These are phyloP conservation scores for Coptodon rendalli DNA, from an alignment of 2,113 vertebrate genomes.

Conservation along the genomic window DNA sequence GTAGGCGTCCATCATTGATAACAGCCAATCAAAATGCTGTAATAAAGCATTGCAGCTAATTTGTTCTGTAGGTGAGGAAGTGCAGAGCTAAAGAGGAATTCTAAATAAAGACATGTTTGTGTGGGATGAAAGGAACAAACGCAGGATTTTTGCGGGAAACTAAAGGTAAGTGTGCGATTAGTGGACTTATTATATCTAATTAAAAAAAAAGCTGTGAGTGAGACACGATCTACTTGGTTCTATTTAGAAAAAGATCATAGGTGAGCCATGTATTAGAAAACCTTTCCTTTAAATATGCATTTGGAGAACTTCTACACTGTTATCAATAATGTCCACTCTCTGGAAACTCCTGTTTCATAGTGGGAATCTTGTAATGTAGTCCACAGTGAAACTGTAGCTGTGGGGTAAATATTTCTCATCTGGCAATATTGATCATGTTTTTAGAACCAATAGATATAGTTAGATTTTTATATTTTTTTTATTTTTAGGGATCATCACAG, in stretches of 20 bases:
- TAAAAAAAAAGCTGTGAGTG: neutral
- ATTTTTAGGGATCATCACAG: neutral
- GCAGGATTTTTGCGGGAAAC: neutral
- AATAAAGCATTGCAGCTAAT: rapidly evolving
- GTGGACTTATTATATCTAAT: neutral
- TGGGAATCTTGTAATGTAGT: neutral
- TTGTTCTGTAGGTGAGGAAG: neutral
- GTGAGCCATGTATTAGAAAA: neutral
- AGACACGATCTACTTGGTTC: rapidly evolving
- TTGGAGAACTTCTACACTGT: neutral
- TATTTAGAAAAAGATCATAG: neutral
- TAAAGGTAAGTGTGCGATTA: neutral
- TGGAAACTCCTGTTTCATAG: neutral
- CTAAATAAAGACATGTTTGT: rapidly evolving
- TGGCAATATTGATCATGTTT: neutral
- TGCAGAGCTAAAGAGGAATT: neutral
- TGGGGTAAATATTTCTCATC: too few relatives aligned
- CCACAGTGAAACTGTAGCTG: too few relatives aligned
- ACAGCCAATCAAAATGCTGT: neutral
- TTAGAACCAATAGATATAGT: rapidly evolving
- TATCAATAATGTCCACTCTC: neutral
- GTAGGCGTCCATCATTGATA: rapidly evolving
- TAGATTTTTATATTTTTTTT: neutral
- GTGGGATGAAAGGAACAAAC: neutral
- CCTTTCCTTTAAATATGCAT: neutral